These are phyloP conservation scores for Chionomys nivalis DNA, from an alignment of 2,113 vertebrate species.

Conservation along the genomic window DNA sequence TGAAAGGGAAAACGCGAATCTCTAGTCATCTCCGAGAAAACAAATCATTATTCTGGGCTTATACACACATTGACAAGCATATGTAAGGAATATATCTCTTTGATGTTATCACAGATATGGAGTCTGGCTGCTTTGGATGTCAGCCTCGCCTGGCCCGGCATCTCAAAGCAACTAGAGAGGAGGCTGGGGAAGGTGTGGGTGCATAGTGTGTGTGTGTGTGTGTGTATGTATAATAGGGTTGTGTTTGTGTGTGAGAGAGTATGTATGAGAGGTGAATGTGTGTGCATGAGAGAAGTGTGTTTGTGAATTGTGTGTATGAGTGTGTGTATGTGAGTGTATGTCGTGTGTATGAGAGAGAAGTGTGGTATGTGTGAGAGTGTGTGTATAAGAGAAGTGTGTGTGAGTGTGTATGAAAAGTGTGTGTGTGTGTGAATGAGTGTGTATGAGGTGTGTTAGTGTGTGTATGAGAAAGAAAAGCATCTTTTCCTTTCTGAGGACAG, in stretches of 20 bases:
- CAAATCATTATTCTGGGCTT: slow-evolving; percentile 72
- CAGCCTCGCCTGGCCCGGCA: slow-evolving; percentile 37
- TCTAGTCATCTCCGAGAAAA: slow-evolving; percentile 77
- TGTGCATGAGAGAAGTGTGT: not conserved
- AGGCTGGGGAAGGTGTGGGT: too few relatives aligned
- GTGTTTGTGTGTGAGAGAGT: not conserved
- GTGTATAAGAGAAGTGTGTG: not conserved
- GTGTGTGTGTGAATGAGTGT: not conserved
- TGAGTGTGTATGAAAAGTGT: not conserved
- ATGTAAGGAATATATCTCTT: slow-evolving; percentile 80
- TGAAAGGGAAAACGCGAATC: slow-evolving; percentile 53
- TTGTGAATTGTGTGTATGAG: not conserved
- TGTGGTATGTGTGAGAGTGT: not conserved
- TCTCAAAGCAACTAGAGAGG: slow-evolving; percentile 21
- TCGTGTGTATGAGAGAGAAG: not conserved
- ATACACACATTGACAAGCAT: slow-evolving; percentile 78
- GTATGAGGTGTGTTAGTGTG: not conserved
- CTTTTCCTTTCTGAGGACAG: slow-evolving; percentile 73
- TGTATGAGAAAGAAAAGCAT: not conserved
- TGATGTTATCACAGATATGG: slow-evolving; percentile 79
- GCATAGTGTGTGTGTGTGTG: not conserved
- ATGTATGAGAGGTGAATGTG: not conserved
- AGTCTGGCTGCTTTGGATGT: slow-evolving; percentile 62
- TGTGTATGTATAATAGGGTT: too few relatives aligned
- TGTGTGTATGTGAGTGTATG: not conserved